These are phyloP conservation scores for Acanthosepion esculentum DNA, from an alignment of 2,888 invertebrate genomes.

Conservation along the genomic window DNA sequence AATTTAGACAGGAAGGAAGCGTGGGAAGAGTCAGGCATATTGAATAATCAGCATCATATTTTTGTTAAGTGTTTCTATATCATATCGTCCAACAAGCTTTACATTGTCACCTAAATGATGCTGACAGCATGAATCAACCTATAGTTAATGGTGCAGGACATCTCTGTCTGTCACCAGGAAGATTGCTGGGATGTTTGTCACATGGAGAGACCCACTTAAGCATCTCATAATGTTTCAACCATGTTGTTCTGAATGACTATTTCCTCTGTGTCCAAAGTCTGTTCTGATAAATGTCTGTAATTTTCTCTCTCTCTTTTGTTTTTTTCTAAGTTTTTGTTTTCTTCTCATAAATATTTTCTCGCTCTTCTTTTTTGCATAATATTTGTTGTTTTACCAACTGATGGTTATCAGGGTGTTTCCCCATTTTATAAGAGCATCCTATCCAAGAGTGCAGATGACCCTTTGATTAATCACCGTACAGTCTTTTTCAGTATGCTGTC, in stretches of 20 bases:
- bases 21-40: background rate
- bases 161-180: background rate
- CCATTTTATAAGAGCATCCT: background rate
- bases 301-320: background rate
- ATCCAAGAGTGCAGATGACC: background rate
- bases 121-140: background rate
- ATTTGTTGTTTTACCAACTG: background rate
- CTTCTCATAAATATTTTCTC: background rate
- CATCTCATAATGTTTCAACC: background rate
- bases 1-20: background rate
- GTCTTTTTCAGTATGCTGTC: too few species aligned
- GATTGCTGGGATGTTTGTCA: background rate
- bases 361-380: background rate
- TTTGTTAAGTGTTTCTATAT: background rate
- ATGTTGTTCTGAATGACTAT: background rate
- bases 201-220: conserved; percentile 33
- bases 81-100: background rate
- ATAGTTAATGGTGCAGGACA: background rate
- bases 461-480: background rate
- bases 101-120: background rate
- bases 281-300: background rate
- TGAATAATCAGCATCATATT: background rate
- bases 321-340: background rate
- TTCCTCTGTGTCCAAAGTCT: background rate
- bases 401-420: background rate